Percentiles rank a stretch among this genome's conserved stretches.
Evolutionary conservation across 2,113 vertebrate species (phyloP).

Genomic region (Phrynosoma blainvillii): DNA sequence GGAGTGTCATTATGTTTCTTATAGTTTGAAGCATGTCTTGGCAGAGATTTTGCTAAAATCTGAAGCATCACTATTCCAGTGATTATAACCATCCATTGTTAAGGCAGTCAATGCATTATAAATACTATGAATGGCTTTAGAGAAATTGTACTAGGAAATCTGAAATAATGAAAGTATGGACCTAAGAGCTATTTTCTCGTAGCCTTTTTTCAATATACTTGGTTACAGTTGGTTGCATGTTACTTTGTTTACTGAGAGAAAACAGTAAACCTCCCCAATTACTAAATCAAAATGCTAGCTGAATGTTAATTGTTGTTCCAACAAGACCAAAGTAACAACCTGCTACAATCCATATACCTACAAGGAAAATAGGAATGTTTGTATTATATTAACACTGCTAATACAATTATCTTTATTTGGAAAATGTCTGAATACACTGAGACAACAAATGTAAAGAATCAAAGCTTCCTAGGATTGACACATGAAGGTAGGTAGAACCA

Average conservation of each 20-base stretch:
- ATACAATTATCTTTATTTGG: background rate
- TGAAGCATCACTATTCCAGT: conserved; percentile 3
- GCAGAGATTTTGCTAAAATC: conserved; percentile 20
- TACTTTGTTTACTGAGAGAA: background rate
- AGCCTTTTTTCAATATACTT: background rate
- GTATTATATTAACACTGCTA: background rate
- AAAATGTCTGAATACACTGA: background rate
- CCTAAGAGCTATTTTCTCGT: background rate
- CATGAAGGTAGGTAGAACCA: background rate
- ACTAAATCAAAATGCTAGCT: background rate
- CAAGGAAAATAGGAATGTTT: background rate
- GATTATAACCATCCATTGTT: conserved; percentile 24
- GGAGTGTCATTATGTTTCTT: background rate
- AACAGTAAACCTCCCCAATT: background rate
- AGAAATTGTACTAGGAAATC: conserved; percentile 24
- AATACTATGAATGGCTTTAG: background rate
- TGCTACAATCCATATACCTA: background rate
- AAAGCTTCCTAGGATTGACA: background rate
- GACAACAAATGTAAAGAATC: background rate
- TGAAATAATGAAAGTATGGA: background rate
- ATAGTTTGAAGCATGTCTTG: background rate
- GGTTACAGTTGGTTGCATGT: background rate
- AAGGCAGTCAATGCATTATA: conserved; percentile 12
- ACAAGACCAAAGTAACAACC: background rate
- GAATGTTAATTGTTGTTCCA: background rate